phyloP scores from a whole-genome alignment of 2,888 invertebrate genomes.

The Fragum whitleyi region DNA sequence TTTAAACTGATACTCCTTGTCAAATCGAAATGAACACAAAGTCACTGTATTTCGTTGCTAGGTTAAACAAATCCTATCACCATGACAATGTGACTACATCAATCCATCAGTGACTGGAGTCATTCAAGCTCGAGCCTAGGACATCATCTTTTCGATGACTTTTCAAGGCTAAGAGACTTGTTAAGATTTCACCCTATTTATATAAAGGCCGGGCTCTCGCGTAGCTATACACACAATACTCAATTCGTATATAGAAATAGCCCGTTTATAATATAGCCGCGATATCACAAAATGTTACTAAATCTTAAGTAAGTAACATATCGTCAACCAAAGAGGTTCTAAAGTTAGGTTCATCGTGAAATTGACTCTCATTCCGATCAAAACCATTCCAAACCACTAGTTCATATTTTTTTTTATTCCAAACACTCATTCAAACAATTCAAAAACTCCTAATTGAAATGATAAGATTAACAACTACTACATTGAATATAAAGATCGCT shows the following conservation, averaged over 20 bases:
- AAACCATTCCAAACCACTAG: no score
- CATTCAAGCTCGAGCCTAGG: background rate
- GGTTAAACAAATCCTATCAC: background rate
- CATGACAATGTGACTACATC: background rate
- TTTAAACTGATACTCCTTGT: background rate
- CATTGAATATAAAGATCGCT: no score
- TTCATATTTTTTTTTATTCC: no score
- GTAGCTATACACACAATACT: constrained; percentile 17
- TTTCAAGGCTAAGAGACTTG: background rate
- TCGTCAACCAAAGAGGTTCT: no score
- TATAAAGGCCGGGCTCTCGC: background rate
- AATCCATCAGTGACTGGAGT: background rate
- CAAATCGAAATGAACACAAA: background rate
- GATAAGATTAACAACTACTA: no score
- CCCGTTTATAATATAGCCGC: background rate
- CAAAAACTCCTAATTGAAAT: no score
- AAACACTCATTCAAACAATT: no score
- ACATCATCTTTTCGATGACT: background rate
- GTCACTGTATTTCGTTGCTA: background rate
- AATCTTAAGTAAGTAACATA: no score
- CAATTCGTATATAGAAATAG: background rate
- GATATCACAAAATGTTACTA: background rate
- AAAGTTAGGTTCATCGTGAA: no score
- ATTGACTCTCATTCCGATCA: no score
- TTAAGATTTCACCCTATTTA: background rate